phyloP scores from a whole-genome alignment of 2,797 vertebrate species.

The Parauchenoglanis punctatus region DNA sequence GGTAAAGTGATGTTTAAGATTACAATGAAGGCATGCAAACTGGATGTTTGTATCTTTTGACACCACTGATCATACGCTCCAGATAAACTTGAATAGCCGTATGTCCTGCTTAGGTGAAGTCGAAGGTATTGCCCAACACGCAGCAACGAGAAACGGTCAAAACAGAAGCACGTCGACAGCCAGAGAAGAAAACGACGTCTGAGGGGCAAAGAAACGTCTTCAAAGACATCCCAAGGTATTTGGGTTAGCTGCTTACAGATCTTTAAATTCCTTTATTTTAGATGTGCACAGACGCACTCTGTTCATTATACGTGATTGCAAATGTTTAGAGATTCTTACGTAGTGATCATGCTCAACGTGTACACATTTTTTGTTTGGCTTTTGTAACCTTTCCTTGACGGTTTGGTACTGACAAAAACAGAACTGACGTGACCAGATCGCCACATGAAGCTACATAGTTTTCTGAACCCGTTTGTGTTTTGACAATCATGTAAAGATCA shows the following conservation, averaged over 20 bases:
- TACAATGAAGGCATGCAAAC: not conserved
- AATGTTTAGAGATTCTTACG: not conserved
- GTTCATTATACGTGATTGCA: not conserved
- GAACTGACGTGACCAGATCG: too few relatives aligned
- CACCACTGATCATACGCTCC: not conserved
- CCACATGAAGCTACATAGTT: not conserved
- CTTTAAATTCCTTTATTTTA: not conserved
- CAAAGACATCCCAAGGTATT: slow-evolving; percentile 26
- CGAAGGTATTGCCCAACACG: slow-evolving; percentile 46
- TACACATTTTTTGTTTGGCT: not conserved
- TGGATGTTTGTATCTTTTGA: not conserved
- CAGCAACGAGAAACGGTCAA: not conserved
- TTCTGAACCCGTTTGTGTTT: not conserved
- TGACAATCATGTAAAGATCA: not conserved
- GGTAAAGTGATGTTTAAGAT: not conserved
- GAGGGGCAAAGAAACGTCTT: not conserved
- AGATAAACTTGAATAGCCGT: not conserved
- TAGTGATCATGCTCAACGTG: not conserved
- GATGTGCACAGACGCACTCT: not conserved
- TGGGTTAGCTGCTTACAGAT: not conserved
- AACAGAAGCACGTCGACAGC: not conserved
- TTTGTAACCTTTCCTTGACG: not conserved
- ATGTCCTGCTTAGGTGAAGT: slow-evolving; percentile 62
- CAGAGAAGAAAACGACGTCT: not conserved
- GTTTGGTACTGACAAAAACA: not conserved